Evolutionary conservation across 1,140 invertebrate species (phyloP).

Genomic region (Halotydeus destructor): DNA sequence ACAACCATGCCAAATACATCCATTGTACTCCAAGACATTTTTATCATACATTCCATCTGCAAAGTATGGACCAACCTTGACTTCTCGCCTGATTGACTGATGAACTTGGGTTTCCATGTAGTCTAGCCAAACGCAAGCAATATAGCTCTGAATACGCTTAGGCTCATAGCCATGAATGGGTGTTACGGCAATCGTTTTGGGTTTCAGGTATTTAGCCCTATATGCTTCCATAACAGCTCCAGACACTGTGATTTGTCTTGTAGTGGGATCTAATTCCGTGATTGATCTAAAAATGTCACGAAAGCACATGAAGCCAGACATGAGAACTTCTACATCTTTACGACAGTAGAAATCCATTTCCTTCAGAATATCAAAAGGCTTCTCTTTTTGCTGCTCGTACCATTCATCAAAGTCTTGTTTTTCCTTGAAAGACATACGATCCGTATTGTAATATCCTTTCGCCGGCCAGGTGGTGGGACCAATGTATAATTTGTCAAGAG

Average conservation of each 20-base stretch:
- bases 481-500: neutral
- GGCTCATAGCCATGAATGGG: neutral
- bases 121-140: slow-evolving; percentile 4
- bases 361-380: neutral
- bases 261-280: slow-evolving; percentile 5
- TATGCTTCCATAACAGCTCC: neutral
- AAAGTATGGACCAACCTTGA: slow-evolving; percentile 4
- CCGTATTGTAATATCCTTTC: no score
- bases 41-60: slow-evolving; percentile 4
- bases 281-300: neutral
- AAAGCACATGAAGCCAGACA: neutral
- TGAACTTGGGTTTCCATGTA: neutral
- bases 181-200: neutral
- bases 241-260: slow-evolving; percentile 1
- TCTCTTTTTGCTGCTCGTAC: neutral
- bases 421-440: neutral
- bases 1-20: slow-evolving; percentile 11
- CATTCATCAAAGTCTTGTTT: neutral
- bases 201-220: neutral
- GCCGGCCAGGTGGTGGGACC: neutral
- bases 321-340: slow-evolving; percentile 1
- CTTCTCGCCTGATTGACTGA: neutral
- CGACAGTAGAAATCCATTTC: slow-evolving; percentile 2
- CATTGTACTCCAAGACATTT: slow-evolving; percentile 7
- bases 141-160: neutral